Conservation (phyloP, 2,888 invertebrate species). For the Cylloceria caligata region DNA sequence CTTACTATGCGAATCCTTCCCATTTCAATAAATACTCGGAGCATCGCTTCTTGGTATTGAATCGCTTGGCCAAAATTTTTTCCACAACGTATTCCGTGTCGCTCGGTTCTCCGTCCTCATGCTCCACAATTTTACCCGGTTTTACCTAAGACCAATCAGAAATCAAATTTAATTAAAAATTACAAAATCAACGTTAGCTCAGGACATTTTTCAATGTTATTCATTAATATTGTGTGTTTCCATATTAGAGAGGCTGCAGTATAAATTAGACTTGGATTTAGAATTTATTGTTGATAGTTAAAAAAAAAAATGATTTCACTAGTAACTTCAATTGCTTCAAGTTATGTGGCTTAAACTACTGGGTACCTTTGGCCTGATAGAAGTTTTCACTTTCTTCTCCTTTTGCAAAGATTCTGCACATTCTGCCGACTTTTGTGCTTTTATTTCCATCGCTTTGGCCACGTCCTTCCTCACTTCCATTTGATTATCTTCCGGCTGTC, state of each 20-base stretch:
- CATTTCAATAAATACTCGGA: constrained; percentile 94
- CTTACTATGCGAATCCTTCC: constrained; percentile 92
- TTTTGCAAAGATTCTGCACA: constrained; percentile 70
- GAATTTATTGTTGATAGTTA: no score
- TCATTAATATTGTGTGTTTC: no score
- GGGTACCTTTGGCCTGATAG: constrained; percentile 62
- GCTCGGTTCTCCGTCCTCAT: constrained; percentile 74
- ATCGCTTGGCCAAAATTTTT: constrained; percentile 93
- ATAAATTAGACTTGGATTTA: no score
- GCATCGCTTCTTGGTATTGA: constrained; percentile 91
- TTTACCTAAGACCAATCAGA: constrained; percentile 78
- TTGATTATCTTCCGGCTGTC: constrained; percentile 80
- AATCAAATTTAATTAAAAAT: not conserved
- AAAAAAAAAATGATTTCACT: no score
- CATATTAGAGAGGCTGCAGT: no score
- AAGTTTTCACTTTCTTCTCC: constrained; percentile 76
- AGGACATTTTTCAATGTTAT: no score
- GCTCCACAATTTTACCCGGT: constrained; percentile 72
- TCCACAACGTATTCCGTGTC: constrained; percentile 91
- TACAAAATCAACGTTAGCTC: not conserved
- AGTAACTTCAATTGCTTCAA: no score
- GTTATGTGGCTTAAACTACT: not conserved
- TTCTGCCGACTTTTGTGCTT: constrained; percentile 73
- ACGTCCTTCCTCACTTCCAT: constrained; percentile 76
- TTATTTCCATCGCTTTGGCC: constrained; percentile 74